These are phyloP conservation scores for Zeus faber DNA, from an alignment of 2,113 vertebrate genomes.

Conservation along the genomic window DNA sequence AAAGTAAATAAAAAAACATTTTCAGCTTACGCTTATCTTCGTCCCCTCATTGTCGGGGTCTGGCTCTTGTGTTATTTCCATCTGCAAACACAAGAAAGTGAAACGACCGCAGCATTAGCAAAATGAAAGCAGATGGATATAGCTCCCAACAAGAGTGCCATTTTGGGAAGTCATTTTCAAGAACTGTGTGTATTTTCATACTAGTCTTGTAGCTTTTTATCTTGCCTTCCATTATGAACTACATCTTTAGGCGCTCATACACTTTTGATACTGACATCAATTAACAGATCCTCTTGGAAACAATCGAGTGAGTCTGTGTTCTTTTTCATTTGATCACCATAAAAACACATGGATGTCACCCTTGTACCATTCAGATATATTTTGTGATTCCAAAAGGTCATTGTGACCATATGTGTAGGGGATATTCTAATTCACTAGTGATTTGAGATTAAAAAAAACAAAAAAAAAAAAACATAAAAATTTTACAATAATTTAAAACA, in stretches of 20 bases:
- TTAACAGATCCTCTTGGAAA: constrained; percentile 21
- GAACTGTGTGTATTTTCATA: not conserved
- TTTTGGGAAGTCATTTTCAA: not conserved
- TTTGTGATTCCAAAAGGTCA: constrained; percentile 39
- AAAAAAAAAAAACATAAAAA: no score
- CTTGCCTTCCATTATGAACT: no score
- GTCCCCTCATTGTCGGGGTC: constrained; percentile 77
- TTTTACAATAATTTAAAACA: constrained; percentile 12
- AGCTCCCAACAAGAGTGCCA: constrained; percentile 12
- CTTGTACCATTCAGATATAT: constrained; percentile 31
- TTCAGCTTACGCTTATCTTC: constrained; percentile 78
- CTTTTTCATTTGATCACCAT: constrained; percentile 28
- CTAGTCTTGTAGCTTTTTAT: constrained; percentile 7
- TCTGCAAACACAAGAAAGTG: constrained; percentile 48
- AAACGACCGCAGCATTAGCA: no score
- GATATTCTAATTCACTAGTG: no score
- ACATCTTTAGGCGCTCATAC: no score
- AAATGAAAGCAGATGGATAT: constrained; percentile 28
- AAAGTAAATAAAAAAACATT: not conserved
- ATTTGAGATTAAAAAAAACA: no score
- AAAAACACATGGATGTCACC: constrained; percentile 22
- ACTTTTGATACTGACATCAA: constrained; percentile 43
- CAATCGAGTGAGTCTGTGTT: constrained; percentile 15
- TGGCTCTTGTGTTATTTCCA: constrained; percentile 70
- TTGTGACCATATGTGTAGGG: no score